These are phyloP conservation scores for Lathamus discolor DNA, from an alignment of 2,113 vertebrate genomes.

Conservation along the genomic window DNA sequence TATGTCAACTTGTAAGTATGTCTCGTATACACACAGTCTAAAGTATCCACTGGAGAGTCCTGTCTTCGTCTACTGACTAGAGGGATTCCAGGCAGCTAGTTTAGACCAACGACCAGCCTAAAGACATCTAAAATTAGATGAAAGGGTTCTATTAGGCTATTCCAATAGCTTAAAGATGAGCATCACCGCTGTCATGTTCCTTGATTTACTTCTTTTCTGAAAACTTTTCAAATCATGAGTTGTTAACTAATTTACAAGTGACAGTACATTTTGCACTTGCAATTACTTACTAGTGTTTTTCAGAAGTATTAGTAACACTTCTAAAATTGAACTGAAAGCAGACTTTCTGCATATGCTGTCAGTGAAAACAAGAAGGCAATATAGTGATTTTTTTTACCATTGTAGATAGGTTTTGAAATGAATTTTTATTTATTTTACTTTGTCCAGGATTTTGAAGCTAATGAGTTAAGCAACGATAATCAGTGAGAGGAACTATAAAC, in stretches of 20 bases:
- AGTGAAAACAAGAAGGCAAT: background rate
- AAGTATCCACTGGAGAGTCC: background rate
- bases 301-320: background rate
- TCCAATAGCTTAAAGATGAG: background rate
- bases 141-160: background rate
- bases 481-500: background rate
- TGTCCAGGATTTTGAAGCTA: background rate
- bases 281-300: background rate
- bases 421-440: background rate
- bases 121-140: background rate
- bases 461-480: background rate
- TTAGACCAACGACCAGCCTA: background rate
- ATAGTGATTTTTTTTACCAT: background rate
- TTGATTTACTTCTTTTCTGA: background rate
- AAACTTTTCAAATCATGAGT: background rate
- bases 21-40: background rate
- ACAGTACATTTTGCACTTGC: conserved; percentile 5
- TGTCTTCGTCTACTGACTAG: background rate
- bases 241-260: background rate
- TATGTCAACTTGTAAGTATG: background rate
- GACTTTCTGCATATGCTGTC: background rate
- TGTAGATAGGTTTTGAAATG: background rate
- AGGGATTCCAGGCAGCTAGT: background rate
- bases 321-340: background rate
- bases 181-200: background rate